Base-by-base conservation (phyloP, 2,113 vertebrate genomes). In the Prochilodus magdalenae region DNA sequence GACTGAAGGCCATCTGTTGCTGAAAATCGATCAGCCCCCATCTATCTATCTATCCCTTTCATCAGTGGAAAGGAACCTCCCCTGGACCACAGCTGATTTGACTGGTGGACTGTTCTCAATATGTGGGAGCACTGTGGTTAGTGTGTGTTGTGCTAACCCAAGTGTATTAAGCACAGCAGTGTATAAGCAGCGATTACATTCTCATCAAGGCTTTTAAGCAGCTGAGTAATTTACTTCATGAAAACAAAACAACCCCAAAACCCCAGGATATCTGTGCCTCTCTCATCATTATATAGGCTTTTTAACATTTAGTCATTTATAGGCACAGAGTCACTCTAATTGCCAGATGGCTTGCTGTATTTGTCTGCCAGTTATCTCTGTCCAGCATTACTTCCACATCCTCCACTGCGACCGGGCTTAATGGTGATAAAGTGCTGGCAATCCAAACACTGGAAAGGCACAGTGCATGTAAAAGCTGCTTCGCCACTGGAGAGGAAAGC, bases 311-410 rank as follows among this genome's bases (percentile, higher is more conserved):
- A 73, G 40, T 3, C 62, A 29, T 80, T 80, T 80, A 73, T 80
- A 49, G 78, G 26, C 63, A 80, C 12, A 0, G 29, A 63, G 29
- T 36, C 24, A 59, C 49, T 80, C 30, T 29, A 73, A 26, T 71
- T 73, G 59, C 36, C 69, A 80, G 70, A 80, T 80, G 79, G 79
- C 44, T 22, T 65, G 70, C 44, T 65, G 22, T 62, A 49, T 49
- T 24, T 67, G 36, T 70, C 36, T 24, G 36, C 66, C 66, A 44
- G 88, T 88, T 84, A 80, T 65, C 62, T 30, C 26, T 60, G 18
- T 67, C 67, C 22, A 65, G 44, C 70, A 49, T 80, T 79, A 70
- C 30, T 22, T 51, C 33, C 33, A 36, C 22, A 53, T 12, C 30
- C 40, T 51, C 49, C 66, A n/a, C 49, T 26, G 66, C 53, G 36